Conservation (phyloP, 2,113 vertebrate genomes). For the Picathartes gymnocephalus region DNA sequence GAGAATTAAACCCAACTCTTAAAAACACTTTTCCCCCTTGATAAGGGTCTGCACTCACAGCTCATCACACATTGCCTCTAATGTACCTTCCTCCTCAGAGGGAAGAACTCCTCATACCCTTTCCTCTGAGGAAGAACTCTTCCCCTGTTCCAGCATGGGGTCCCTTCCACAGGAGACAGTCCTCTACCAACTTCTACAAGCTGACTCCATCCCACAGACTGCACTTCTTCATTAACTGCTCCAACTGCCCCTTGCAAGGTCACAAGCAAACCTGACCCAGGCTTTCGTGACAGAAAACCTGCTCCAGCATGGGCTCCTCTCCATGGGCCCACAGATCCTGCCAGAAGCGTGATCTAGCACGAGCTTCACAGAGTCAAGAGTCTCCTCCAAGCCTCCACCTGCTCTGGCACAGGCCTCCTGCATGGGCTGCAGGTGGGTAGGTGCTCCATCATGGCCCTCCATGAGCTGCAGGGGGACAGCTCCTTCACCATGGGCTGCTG, state of each 20-base stretch:
- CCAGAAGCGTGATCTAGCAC: background rate
- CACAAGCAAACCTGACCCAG: background rate
- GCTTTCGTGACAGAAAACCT: background rate
- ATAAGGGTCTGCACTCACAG: background rate
- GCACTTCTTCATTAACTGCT: background rate
- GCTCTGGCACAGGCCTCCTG: background rate
- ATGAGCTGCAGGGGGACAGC: background rate
- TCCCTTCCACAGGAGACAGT: too few species aligned
- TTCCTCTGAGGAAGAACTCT: background rate
- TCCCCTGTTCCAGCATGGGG: background rate
- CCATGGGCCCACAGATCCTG: background rate
- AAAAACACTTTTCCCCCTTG: background rate
- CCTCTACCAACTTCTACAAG: background rate
- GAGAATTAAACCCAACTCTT: background rate
- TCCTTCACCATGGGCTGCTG: background rate
- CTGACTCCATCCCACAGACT: background rate
- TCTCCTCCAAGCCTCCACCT: accelerated
- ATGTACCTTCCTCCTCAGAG: background rate
- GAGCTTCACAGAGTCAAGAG: background rate
- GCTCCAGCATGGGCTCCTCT: background rate
- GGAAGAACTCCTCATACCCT: background rate
- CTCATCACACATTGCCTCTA: background rate
- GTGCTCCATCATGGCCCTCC: background rate
- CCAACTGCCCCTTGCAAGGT: too few species aligned
- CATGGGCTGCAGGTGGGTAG: background rate